phyloP scores from a whole-genome alignment of 2,888 invertebrate species.

The Phalera bucephala region DNA sequence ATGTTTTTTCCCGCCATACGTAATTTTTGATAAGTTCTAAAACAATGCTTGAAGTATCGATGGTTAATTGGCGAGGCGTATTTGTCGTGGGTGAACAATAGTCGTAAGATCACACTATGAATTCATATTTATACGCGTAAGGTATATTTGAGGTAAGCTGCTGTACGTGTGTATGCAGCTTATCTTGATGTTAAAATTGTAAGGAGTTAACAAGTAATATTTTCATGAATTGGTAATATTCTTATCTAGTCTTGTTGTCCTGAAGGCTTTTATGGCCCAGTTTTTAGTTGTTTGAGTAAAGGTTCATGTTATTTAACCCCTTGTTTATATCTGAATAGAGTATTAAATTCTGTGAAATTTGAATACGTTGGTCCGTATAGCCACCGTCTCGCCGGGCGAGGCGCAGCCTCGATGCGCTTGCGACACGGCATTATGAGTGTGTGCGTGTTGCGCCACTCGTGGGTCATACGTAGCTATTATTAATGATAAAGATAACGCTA shows the following conservation, averaged over 20 bases:
- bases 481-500: constrained; percentile 44
- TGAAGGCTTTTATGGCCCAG: no score
- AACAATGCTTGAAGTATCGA: constrained; percentile 41
- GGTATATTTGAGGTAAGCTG: constrained; percentile 10
- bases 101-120: constrained; percentile 21
- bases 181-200: not conserved
- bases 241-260: no score
- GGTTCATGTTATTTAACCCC: no score
- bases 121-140: constrained; percentile 13
- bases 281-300: no score
- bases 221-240: no score
- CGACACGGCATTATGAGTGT: constrained; percentile 35
- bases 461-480: constrained; percentile 37
- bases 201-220: no score
- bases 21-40: constrained; percentile 38
- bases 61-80: constrained; percentile 34
- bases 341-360: constrained; percentile 18
- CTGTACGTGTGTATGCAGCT: constrained; percentile 6
- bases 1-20: constrained; percentile 46
- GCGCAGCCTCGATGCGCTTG: constrained; percentile 36
- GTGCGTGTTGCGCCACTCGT: constrained; percentile 49
- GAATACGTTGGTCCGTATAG: constrained; percentile 23
- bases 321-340: constrained; percentile 12
- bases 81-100: constrained; percentile 28
- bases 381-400: constrained; percentile 28